These are phyloP conservation scores for Amazona vittata DNA, from an alignment of 2,113 vertebrate genomes.

Conservation along the genomic window DNA sequence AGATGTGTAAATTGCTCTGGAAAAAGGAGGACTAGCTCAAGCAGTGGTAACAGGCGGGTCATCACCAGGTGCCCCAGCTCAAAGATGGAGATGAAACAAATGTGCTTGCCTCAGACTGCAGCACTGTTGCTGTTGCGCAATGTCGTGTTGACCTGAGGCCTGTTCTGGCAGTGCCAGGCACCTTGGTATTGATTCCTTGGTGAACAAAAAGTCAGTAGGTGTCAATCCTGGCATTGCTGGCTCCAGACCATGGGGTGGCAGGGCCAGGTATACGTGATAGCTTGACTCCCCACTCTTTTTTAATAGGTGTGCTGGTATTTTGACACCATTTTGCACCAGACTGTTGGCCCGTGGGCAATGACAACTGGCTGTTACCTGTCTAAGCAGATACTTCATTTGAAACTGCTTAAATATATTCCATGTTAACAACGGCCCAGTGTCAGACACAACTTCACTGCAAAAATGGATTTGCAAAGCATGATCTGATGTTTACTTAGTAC, in stretches of 20 bases:
- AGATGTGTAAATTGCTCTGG: neutral
- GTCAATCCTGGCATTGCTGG: neutral
- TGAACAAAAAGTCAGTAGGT: neutral
- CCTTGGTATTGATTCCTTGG: neutral
- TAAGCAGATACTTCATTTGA: neutral
- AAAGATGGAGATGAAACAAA: neutral
- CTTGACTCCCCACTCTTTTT: neutral
- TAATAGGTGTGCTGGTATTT: neutral
- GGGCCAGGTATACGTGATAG: neutral
- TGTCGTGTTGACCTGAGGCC: fast-evolving
- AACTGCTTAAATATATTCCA: neutral
- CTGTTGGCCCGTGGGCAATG: neutral
- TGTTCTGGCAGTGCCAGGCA: fast-evolving
- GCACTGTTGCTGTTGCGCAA: neutral
- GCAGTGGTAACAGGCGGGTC: neutral
- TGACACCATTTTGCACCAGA: neutral
- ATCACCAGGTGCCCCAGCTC: neutral
- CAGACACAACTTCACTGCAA: neutral
- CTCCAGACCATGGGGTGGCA: neutral
- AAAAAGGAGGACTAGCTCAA: neutral
- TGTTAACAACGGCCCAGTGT: neutral
- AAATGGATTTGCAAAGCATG: neutral
- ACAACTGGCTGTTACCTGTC: neutral
- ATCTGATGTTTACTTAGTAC: neutral
- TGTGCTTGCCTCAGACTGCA: neutral